Conservation (phyloP, 2,888 invertebrate species). For the Craniophora ligustri region DNA sequence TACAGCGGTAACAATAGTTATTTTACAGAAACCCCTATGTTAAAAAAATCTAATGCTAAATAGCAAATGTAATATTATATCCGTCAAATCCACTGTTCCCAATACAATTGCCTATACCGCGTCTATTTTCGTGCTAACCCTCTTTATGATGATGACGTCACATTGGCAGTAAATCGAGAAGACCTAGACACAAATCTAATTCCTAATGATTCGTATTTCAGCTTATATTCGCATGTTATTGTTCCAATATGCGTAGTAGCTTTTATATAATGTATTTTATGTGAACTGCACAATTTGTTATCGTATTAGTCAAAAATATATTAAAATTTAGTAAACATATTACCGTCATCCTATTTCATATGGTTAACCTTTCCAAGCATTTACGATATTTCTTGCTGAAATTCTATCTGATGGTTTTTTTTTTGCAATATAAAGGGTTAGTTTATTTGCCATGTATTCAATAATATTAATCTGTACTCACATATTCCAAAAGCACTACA, state of each 20-base stretch:
- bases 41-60: background rate
- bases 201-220: background rate
- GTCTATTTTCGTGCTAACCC: conserved; percentile 43
- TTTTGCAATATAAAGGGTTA: too few relatives aligned
- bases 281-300: too few relatives aligned
- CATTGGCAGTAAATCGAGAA: conserved; percentile 38
- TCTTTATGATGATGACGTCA: conserved; percentile 44
- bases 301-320: too few relatives aligned
- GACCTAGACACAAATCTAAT: conserved; percentile 32
- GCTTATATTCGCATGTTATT: background rate
- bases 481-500: conserved; percentile 14
- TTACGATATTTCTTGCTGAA: too few relatives aligned
- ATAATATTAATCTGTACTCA: conserved; percentile 12
- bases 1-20: too few relatives aligned
- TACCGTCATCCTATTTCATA: too few relatives aligned
- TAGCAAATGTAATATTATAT: background rate
- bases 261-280: background rate
- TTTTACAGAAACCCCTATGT: too few relatives aligned
- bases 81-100: conserved; percentile 3
- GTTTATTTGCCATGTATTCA: too few relatives aligned
- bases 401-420: too few relatives aligned
- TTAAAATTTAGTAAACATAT: too few relatives aligned
- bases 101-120: conserved; percentile 16
- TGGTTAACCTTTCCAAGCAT: too few relatives aligned
- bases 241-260: background rate